Base-by-base conservation (phyloP, 2,113 vertebrate species). In the Rattus rattus region DNA sequence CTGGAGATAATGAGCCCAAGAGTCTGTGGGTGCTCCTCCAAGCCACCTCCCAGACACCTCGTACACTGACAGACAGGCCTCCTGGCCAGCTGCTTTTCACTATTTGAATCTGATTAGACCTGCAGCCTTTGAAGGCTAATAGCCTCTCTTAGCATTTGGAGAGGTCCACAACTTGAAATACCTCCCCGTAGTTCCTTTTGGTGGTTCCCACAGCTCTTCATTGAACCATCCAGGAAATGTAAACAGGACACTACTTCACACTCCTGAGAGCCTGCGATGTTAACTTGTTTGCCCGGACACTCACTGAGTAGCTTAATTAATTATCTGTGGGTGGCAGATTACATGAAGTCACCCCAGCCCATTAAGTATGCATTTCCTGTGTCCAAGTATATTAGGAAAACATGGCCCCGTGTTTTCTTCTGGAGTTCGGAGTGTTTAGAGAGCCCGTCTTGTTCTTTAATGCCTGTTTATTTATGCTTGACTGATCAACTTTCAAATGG, bases 211-310 rank as follows among this genome's bases (percentile, higher is more conserved):
- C 52, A 47, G 28, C 85, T 96, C 94, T 90, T 95, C 90, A 84
- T 24, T 96, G 95, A 97, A 69, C 95, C 77, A 56, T 56, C 72
- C 95, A 92, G 56, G 67, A 96, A 97, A 72, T 61, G 92, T 94
- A 97, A 97, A 96, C 95, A 97, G 89, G 94, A 96, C 86, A 73
- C 84, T 86, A 72, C 77, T 90, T 89, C 92, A 86, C 79, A 69
- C 75, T 67, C 70, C 61, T 3, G 39, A 91, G 81, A 96, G 80
- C 80, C 59, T 52, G 39, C 36, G 86, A 65, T 52, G 81, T 77
- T 94, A 90, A 61, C 88, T 94, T 95, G 85, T 95, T 94, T 92
- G 95, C 85, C 49, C 54, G 90, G 90, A 88, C 88, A 87, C 72
- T 94, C 9, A 0, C 54, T n/a, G 86, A 95, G 76, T 26, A 90